Conservation (phyloP, 2,888 invertebrate species). For the Deroplatys truncata region DNA sequence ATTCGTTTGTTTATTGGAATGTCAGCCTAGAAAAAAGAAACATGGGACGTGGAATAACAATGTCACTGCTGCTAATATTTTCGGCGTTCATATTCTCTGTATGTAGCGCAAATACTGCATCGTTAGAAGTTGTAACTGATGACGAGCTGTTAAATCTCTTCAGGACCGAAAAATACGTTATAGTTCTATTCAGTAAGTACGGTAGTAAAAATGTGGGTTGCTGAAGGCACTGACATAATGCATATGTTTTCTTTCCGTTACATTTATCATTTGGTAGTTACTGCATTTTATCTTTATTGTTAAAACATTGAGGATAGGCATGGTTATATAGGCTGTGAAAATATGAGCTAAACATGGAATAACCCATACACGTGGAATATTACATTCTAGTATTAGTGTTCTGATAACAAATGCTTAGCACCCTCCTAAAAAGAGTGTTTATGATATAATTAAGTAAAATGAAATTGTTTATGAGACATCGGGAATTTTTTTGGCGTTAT, state of each 20-base stretch:
- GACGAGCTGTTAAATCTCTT: conserved; percentile 74
- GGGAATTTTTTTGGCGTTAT: no score
- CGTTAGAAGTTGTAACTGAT: conserved; percentile 62
- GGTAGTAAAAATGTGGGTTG: neutral
- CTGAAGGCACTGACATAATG: neutral
- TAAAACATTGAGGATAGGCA: no score
- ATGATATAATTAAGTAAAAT: no score
- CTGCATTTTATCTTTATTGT: no score
- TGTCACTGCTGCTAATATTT: neutral
- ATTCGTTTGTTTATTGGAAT: neutral
- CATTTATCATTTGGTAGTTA: no score
- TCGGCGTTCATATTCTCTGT: neutral
- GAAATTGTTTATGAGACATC: no score
- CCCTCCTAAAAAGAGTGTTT: no score
- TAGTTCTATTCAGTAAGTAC: conserved; percentile 75
- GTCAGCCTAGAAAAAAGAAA: neutral
- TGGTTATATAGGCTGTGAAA: no score
- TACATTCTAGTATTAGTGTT: no score
- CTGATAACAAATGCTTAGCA: no score
- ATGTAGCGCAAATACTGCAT: neutral
- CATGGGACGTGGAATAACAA: neutral
- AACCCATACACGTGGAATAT: no score
- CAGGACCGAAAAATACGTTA: conserved; percentile 72
- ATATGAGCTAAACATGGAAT: no score
- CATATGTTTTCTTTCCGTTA: neutral